Evolutionary conservation across 2,888 invertebrate genomes (phyloP).

Genomic region (Cryptocephalus primarius): DNA sequence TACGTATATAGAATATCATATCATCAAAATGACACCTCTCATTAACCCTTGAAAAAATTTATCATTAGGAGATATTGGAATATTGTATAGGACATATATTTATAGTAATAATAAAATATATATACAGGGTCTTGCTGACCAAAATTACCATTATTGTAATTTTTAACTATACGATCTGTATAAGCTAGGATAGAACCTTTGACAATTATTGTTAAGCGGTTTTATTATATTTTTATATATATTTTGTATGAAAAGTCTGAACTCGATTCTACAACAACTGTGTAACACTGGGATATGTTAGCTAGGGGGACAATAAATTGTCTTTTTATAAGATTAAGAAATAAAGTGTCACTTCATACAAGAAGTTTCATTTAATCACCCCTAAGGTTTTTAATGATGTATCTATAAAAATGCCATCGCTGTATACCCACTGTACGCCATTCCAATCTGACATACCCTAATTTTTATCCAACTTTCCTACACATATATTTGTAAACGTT

Average conservation of each 20-base stretch:
- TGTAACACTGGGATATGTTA: no score
- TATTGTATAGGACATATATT: slow-evolving; percentile 2
- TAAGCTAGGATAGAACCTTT: slow-evolving; percentile 7
- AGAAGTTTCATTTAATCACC: no score
- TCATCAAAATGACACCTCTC: slow-evolving; percentile 9
- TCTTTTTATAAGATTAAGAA: no score
- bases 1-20: slow-evolving; percentile 5
- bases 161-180: slow-evolving; percentile 4
- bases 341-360: no score
- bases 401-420: no score
- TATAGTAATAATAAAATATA: slow-evolving; percentile 9
- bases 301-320: no score
- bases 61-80: slow-evolving; percentile 1
- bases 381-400: no score
- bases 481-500: neutral
- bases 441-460: no score
- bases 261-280: neutral
- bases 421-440: no score
- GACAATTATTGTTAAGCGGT: slow-evolving; percentile 15
- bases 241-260: slow-evolving; percentile 18
- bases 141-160: slow-evolving; percentile 11
- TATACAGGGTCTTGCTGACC: slow-evolving; percentile 17
- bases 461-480: neutral
- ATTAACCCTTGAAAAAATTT: slow-evolving; percentile 11
- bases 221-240: slow-evolving; percentile 22